Base-by-base conservation (phyloP, 1,140 invertebrate species). In the Pogonomyrmex californicus region DNA sequence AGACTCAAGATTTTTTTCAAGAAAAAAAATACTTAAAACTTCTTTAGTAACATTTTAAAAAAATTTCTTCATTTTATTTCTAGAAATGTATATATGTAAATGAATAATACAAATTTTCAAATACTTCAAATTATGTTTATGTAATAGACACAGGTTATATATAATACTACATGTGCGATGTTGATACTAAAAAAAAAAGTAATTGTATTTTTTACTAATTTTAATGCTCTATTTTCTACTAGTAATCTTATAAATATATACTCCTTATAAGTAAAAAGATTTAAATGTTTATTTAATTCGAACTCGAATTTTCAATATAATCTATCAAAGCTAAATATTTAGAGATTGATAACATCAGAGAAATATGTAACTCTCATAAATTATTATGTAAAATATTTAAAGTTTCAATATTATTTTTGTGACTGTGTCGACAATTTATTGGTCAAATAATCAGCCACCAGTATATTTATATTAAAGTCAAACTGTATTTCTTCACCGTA, bases 341-440 rank as follows among this genome's bases (percentile, higher is more conserved):
- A 33, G 23, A 54, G 9, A 54, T 73, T 4, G 9, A 23, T 23
- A 23, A 23, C 9, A n/a, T 54, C 38, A 51, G n/a, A 54, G 38
- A 75, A 38, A 17, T 33, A 6, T 17, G 7, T 49, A 6, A 38
- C 1, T 12, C 14, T 38, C 30, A 41, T 49, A 56, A 41, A 51
- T 87, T 76, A 77, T 88, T 77, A 47, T 14, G 49, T 23, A 12
- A 47, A 60, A 41, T n/a, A 17, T 87, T 83, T 36, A 85, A 70
- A 73, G 62, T 68, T 66, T 65, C 33, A 30, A 75, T 17, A 23
- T 88, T 86, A 44, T 47, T 58, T 56, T 75, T 30, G 44, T 75
- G 78, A 87, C 17, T 70, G 76, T 77, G 70, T 68, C n/a, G 58
- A 62, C 36, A 88, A 47, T 44, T 58, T n/a, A 36, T 36, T 23